Evolutionary conservation across 2,888 invertebrate species (phyloP), one percentile per base, ranked within the genome.

Genomic region (Diadegma fenestrale): DNA sequence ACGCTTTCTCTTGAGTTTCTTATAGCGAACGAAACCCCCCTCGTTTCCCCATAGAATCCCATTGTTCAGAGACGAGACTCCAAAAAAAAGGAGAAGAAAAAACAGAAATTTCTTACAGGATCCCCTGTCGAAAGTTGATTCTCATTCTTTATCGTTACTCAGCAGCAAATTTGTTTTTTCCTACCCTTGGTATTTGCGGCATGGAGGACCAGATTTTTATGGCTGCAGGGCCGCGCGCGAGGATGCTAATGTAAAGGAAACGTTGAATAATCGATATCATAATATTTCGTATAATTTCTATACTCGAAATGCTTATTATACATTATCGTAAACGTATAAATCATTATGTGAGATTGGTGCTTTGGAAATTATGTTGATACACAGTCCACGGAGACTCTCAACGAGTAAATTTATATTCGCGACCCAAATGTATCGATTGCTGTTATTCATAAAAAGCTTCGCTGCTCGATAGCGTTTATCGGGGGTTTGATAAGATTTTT

Each of bases 161-260:
- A 19, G 66, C 58, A 64, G 26, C 45, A 72, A 64, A 77, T 84
- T 76, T 80, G 64, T 84, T 76, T 72, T n/a, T 72, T 84, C 45
- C 63, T 30, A 6, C 51, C 19, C 5, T 19, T 58, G 17, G 22
- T 71, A 37, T 61, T 63, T 45, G 48, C 12, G 26, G 26, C n/a
- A 5, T 4, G 8, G 14, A 26, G 41, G 26, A 41, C 19, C 1
- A 3, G 19, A 6, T 54, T 71, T 12, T 63, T 63, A 63, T 75
- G 26, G 12, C 58, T 33, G 26, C 19, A 14, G 12, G 33, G 12
- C 33, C 10, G 48, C n/a, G 17, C 30, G 51, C n/a, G 33, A 51
- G 51, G 71, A 61, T 33, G 43, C 61, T 61, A 63, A 63, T 76
- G 64, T 33, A 41, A 33, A 64, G 63, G 33, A 64, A 64, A 37